Evolutionary conservation across 2,888 invertebrate genomes (phyloP), one percentile per base, ranked within the genome.

Genomic region (Pogonocherus hispidulus): DNA sequence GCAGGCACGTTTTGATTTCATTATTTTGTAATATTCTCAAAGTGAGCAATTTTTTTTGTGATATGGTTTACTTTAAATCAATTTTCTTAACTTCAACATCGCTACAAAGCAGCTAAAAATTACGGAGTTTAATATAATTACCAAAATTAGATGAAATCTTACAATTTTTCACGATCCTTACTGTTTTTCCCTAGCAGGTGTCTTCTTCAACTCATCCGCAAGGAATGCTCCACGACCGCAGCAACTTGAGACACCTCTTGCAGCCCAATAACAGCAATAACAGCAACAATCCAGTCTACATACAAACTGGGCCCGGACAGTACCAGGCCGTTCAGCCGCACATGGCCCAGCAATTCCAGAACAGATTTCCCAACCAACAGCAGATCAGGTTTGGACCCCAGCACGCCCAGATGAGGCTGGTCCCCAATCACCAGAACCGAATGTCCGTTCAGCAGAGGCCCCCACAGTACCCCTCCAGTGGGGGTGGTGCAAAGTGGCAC

Each of bases 141-240:
- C n/a, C n/a, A n/a, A 27, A 27, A 27, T 27, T 3, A 27, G 27
- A 5, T 8, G 8, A 27, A 27, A 27, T 27, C 8, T 3, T 27
- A 27, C 27, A n/a, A n/a, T n/a, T n/a, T n/a, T 49, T 4, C 11
- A 6, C 1, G n/a, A 22, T 11, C 62, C 16, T 63, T 3, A 22
- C 49, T 47, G 51, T n/a, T 68, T 14, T 62, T 44, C 44, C 37
- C 55, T 3, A 16, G 19, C 83, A 88, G 85, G 88, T 89, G 18
- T 88, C 89, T 3, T 89, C 89, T 3, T 89, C 89, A 0, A 89
- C 90, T 9, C 91, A 91, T 85, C 90, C 90, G 14, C 90, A 89
- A 72, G 86, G 86, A 11, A 84, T 87, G 76, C 76, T 84, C 76
- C 82, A 82, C 23, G 85, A 85, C 67, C 78, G 85, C 16, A 82